Conservation (phyloP, 2,888 invertebrate species). For the Anaspis maculata region DNA sequence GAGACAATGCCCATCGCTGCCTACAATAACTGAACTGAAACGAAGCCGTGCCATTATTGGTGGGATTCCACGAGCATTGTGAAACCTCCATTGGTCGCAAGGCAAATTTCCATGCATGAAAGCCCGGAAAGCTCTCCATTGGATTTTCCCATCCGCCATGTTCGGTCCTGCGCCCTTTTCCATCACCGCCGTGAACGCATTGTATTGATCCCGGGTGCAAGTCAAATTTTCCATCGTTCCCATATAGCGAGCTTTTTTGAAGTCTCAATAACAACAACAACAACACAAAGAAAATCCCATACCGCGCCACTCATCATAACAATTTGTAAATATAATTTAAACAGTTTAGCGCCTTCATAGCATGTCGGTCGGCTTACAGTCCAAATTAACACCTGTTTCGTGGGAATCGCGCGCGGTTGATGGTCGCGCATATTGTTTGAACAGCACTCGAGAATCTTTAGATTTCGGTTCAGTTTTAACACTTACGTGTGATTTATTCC, state of each 20-base stretch:
- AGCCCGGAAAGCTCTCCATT: no score
- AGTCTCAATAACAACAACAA: conserved; percentile 15
- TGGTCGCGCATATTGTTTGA: conserved; percentile 20
- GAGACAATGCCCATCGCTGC: no score
- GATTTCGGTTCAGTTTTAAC: conserved; percentile 33
- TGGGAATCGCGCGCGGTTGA: conserved; percentile 23
- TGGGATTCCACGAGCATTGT: no score
- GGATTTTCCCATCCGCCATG: no score
- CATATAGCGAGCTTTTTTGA: conserved; percentile 11
- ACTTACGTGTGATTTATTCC: conserved; percentile 33
- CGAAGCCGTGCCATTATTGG: no score
- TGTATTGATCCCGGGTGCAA: no score
- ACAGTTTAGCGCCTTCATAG: conserved; percentile 13
- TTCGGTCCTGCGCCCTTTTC: no score
- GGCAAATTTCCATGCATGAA: no score
- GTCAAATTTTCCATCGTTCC: no score
- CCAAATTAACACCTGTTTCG: conserved; percentile 29
- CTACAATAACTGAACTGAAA: no score
- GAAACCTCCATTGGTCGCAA: no score
- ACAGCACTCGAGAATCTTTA: conserved; percentile 22
- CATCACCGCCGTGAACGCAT: no score
- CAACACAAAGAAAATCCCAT: conserved; percentile 8
- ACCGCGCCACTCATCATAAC: conserved; percentile 7
- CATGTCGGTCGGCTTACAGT: conserved; percentile 13
- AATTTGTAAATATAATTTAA: conserved; percentile 16